These are phyloP conservation scores for Tetraneura akinire DNA, from an alignment of 1,140 invertebrate genomes.

Conservation along the genomic window DNA sequence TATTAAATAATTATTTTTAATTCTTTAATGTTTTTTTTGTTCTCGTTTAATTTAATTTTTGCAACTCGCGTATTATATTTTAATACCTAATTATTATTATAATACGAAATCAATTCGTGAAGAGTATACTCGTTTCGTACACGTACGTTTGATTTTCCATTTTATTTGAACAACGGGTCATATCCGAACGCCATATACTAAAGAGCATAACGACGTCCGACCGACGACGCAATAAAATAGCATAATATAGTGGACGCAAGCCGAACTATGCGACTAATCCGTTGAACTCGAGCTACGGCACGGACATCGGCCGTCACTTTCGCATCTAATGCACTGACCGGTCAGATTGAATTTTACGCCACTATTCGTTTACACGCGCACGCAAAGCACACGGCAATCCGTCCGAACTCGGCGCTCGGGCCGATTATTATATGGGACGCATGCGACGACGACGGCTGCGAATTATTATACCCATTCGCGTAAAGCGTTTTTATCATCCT, in stretches of 20 bases:
- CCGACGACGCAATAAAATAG: conserved; percentile 13
- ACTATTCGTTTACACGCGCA: background rate
- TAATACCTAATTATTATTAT: too few species aligned
- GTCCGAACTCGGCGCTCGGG: background rate
- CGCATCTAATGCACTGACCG: background rate
- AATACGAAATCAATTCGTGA: too few species aligned
- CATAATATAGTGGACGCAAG: conserved; percentile 27
- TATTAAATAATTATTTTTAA: too few species aligned
- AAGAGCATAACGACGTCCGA: background rate
- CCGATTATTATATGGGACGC: too few species aligned
- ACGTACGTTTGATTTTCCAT: too few species aligned
- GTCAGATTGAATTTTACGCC: background rate
- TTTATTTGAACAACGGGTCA: conserved; percentile 21
- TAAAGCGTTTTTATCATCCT: background rate
- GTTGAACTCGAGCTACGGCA: conserved; percentile 14
- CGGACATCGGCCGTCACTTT: background rate
- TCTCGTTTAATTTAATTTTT: too few species aligned
- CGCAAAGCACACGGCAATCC: background rate
- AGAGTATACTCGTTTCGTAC: too few species aligned
- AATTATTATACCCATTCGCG: too few species aligned
- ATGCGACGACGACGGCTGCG: too few species aligned
- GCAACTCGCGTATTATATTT: too few species aligned
- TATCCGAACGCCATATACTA: background rate
- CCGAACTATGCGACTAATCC: conserved; percentile 10
- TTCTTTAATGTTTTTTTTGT: too few species aligned